These are phyloP conservation scores for Hippocampus mohnikei DNA, from an alignment of 2,113 vertebrate genomes.

Conservation along the genomic window DNA sequence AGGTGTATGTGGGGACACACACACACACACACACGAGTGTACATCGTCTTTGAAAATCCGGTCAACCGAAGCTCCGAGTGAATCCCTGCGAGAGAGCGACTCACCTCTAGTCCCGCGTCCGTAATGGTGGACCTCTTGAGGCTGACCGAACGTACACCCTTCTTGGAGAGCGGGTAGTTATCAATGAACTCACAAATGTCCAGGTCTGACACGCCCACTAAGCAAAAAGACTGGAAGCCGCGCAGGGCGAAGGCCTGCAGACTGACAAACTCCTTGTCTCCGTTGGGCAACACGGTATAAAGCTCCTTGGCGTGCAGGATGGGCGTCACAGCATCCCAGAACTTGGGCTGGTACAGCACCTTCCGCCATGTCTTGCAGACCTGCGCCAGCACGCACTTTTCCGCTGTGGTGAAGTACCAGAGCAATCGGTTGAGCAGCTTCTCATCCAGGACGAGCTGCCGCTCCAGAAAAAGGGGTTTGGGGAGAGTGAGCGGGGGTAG, in stretches of 20 bases:
- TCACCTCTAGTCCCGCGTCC: slow-evolving; percentile 93
- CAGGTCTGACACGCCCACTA: slow-evolving; percentile 96
- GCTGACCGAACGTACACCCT: slow-evolving; percentile 94
- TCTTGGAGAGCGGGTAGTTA: slow-evolving; percentile 97
- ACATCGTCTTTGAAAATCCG: not conserved
- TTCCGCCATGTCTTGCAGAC: slow-evolving; percentile 95
- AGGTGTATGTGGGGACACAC: too few species aligned
- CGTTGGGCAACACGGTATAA: slow-evolving; percentile 83
- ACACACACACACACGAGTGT: not conserved
- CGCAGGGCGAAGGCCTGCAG: slow-evolving; percentile 92
- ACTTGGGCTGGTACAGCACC: slow-evolving; percentile 97
- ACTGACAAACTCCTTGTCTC: slow-evolving; percentile 96
- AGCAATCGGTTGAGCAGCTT: slow-evolving; percentile 96
- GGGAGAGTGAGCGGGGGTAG: slow-evolving; percentile 63
- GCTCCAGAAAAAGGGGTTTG: slow-evolving; percentile 79
- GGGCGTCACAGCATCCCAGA: slow-evolving; percentile 93
- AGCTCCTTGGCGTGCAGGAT: slow-evolving; percentile 98
- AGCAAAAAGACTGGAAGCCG: slow-evolving; percentile 93
- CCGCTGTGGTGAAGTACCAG: slow-evolving; percentile 94
- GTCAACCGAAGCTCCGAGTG: not conserved
- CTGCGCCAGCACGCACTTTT: slow-evolving; percentile 92
- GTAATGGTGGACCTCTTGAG: slow-evolving; percentile 98
- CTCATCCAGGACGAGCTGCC: slow-evolving; percentile 87
- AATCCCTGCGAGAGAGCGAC: slow-evolving; percentile 7
- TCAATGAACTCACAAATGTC: slow-evolving; percentile 99